Base-by-base conservation (phyloP, 2,888 invertebrate genomes). In the Liodrosophila aerea region DNA sequence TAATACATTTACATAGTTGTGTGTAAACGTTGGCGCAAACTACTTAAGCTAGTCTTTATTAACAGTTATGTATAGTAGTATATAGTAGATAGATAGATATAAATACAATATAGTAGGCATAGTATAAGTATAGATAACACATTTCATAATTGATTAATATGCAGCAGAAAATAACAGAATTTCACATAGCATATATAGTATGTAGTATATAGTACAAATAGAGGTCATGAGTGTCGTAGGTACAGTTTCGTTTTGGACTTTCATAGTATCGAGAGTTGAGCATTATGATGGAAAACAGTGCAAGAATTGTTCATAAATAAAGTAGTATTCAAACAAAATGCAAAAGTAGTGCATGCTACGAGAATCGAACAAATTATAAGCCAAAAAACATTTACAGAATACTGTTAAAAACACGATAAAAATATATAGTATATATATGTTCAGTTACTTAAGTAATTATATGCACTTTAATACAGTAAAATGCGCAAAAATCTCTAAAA, bases 311-410 rank as follows among this genome's bases (percentile, higher is more conserved):
- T 4, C 11, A 29, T 45, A 37, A 46, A 18, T 37, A 46, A 37
- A 37, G 39, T 46, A 18, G 11, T 34, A 52, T 22, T 40, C 53
- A 51, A 68, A 66, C 70, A 75, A 84, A 83, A 81, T 84, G 81
- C 77, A 77, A 81, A 75, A 76, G 71, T 64, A 54, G 34, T 64
- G 56, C 84, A 83, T 83, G 77, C 77, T 73, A 75, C 47, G 16
- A 11, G 40, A 68, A 50, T 39, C 37, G 31, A 56, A 50, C n/a
- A 51, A 57, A 66, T 56, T 53, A 57, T 22, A 22, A 22, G 22
- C 22, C 30, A 9, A 58, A 63, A 72, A 77, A 65, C 71, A 68
- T 76, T 72, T 81, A 82, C 71, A 75, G 36, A 81, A 84, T 81
- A 82, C 82, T 84, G 73, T 76, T 69, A 66, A 75, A 74, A 69